phyloP scores from a whole-genome alignment of 1,140 invertebrate species.

The Hydropsyche tenuis region DNA sequence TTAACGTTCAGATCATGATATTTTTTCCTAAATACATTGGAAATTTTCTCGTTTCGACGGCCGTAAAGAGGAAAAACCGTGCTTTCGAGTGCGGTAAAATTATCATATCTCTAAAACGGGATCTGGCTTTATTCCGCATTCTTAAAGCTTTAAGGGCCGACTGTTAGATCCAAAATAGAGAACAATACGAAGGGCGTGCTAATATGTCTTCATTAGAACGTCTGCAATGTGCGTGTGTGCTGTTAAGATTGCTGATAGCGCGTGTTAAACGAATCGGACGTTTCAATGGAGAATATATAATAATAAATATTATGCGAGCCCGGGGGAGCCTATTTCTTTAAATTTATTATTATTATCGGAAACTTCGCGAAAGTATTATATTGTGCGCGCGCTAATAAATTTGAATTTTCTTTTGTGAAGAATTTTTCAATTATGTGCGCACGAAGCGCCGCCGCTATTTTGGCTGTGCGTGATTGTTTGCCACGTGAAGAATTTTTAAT shows the following conservation, averaged over 20 bases:
- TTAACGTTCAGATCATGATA: slow-evolving; percentile 1
- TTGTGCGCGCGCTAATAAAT: too few relatives aligned
- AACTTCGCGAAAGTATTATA: too few relatives aligned
- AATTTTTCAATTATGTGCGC: too few relatives aligned
- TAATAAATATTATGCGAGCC: too few relatives aligned
- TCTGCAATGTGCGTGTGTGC: not conserved
- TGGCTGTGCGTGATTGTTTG: too few relatives aligned
- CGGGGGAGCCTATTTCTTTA: too few relatives aligned
- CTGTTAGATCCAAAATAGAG: not conserved
- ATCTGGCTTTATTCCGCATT: not conserved
- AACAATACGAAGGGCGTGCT: not conserved
- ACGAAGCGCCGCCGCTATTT: too few relatives aligned
- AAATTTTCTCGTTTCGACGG: not conserved
- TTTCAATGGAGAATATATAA: too few relatives aligned
- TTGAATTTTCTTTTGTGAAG: too few relatives aligned
- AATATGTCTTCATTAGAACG: slow-evolving; percentile 12
- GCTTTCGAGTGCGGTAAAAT: not conserved
- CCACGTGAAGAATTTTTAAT: too few relatives aligned
- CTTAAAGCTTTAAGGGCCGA: not conserved
- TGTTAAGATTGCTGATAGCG: not conserved
- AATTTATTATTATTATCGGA: too few relatives aligned
- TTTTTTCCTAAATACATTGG: not conserved
- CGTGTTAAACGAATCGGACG: not conserved
- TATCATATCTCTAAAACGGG: not conserved
- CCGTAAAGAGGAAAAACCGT: too few relatives aligned